Evolutionary conservation across 2,888 invertebrate genomes (phyloP), one percentile per base, ranked within the genome.

Genomic region (Mellilla xanthometata): DNA sequence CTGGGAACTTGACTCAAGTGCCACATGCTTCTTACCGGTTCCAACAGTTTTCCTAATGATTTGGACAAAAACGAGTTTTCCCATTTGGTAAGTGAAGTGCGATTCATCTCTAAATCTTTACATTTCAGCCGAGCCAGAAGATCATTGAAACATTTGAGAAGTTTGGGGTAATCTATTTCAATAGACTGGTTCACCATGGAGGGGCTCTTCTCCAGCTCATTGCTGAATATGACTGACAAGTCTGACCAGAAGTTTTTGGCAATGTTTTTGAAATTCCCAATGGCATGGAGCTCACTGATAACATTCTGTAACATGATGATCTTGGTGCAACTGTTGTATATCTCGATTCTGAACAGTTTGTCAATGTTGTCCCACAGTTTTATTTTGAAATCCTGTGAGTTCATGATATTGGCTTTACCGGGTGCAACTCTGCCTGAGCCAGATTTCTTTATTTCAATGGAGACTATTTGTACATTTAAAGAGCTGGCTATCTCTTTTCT

Each of bases 291-390:
- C 56, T 90, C 90, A 60, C 83, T 87, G 1, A 90, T 72, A 2
- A 83, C 88, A 78, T 83, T 89, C 46, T 90, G 90, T n/a, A 90
- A 61, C 82, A 90, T 86, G 22, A 89, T 76, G 49, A 93, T 93
- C 81, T 95, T 95, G 52, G 92, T 91, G 70, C 95, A 95, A 56
- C 93, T 92, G 44, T 92, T 92, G 60, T 91, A 94, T 27, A 96
- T 91, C 45, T 94, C 93, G 46, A 93, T 93, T 68, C 95, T 95
- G 70, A 97, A 95, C 5, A 96, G 83, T 78, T 94, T 95, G 69
- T 98, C 97, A 65, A 98, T 91, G 61, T 96, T 96, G 49, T 94
- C 93, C 97, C 98, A 98, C 3, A 98, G 91, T 66, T 95, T 87
- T 59, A 68, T 83, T 78, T 72, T 92, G 60, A 81, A 92, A 68